These are phyloP conservation scores for Raja brachyura DNA, from an alignment of 2,113 vertebrate species.

Conservation along the genomic window DNA sequence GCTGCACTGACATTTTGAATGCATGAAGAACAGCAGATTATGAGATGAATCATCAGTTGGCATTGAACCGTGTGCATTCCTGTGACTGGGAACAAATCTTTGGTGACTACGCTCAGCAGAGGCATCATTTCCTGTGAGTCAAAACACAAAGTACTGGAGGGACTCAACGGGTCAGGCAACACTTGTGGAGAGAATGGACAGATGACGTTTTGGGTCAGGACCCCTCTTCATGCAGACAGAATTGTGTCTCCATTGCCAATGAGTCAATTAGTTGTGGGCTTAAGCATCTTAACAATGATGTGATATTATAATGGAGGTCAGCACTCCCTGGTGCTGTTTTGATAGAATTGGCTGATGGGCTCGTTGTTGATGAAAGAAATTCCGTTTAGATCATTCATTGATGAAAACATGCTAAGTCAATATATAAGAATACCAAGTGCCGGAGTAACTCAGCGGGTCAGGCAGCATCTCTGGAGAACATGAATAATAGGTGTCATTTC, in stretches of 20 bases:
- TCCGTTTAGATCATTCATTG: neutral
- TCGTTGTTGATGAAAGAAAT: neutral
- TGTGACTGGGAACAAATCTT: neutral
- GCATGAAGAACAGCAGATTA: neutral
- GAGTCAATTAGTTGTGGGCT: neutral
- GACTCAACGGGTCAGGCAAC: no score
- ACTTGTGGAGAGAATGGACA: no score
- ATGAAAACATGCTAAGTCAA: neutral
- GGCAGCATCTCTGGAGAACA: neutral
- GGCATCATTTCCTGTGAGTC: neutral
- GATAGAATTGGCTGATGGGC: neutral
- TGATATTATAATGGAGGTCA: neutral
- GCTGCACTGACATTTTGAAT: neutral
- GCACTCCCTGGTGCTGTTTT: neutral
- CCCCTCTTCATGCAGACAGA: no score
- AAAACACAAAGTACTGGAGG: no score
- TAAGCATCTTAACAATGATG: neutral
- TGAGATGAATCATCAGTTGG: neutral
- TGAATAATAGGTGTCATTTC: no score
- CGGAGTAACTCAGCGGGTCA: neutral
- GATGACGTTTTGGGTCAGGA: no score
- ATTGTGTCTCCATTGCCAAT: neutral
- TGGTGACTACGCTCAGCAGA: neutral
- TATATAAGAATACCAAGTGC: neutral
- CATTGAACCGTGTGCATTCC: neutral